Base-by-base conservation (phyloP, 2,113 vertebrate genomes). In the Corythaeola cristata region DNA sequence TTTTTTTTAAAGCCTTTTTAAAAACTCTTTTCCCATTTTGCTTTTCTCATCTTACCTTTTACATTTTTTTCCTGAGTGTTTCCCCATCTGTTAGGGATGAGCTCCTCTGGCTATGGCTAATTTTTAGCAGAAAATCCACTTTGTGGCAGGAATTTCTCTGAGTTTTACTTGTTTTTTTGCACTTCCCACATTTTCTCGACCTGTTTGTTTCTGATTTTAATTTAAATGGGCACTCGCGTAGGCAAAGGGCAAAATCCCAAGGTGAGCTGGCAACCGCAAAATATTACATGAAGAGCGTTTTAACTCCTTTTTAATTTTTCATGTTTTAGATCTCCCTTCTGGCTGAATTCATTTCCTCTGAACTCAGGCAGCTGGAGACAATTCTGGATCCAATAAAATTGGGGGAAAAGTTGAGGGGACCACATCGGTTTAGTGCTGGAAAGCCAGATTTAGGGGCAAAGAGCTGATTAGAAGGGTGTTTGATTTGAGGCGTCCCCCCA, bases 191-290 rank as follows among this genome's bases (percentile, higher is more conserved):
- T 92, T 87, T 75, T 89, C 69, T 89, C 73, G 41, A 73, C 78
- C 67, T 85, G 62, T 56, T 93, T 50, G 6, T 91, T 97, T 66
- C 88, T 47, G 72, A 64, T 93, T 95, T 95, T 93, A 88, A 95
- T 92, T 89, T 81, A 60, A 91, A 94, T 30, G 80, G 75, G 71
- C 85, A 62, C 44, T 86, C 4, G 9, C 1, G 16, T 91, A 81
- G 89, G 83, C 96, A 96, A 92, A 93, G 85, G 64, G 68, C 68
- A 89, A 67, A 94, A 87, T 87, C 94, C 89, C 74, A 60, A 78
- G 84, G 89, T 68, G 81, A 88, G 71, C 60, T 81, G 64, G 76
- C 89, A 90, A 90, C 71, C 3, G 2, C 76, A 72, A 86, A 85
- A 27, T 64, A 87, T 64, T 89, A 39, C 53, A 60, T 75, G 89